Evolutionary conservation across 2,797 vertebrate genomes (phyloP), one percentile per base, ranked within the genome.

Genomic region (Thalassophryne amazonica): DNA sequence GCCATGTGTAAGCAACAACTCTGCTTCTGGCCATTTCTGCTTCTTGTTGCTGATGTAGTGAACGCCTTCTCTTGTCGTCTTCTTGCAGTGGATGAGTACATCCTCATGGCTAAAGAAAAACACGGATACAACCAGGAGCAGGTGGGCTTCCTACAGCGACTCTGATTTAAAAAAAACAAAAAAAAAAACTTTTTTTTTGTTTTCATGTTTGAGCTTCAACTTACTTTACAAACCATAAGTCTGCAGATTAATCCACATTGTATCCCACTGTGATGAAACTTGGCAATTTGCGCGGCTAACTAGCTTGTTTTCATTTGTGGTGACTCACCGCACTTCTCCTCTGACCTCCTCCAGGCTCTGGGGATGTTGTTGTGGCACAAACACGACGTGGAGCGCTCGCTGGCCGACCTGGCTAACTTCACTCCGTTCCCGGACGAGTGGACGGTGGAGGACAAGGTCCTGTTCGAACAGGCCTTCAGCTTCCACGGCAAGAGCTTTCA

Each of bases 321-420:
- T 56, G 10, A 46, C 7, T 23, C 5, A 13, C 2, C 4, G 22
- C 5, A 3, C 19, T 1, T 30, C 64, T 3, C 7, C 10, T 8
- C 9, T 7, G 6, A n/a, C n/a, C 6, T 17, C 65, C 1, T 33
- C 17, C 77, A 97, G 94, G 90, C 94, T 0, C 84, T 97, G 34
- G 95, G 95, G n/a, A 97, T 97, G 95, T 74, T 97, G 2, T 59
- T 97, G 21, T 97, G 95, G 95, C 95, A 97, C 76, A 96, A 96
- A 34, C 95, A 97, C 0, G 93, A 96, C 0, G 93, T 97, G 66
- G 95, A 96, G 77, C 94, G 93, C 50, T 95, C 95, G 0, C 80
- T 97, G 50, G 94, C 94, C 0, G 95, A 97, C 81, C 73, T 97
- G 73, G 93, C 94, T 59, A 97, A 96, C 84, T 97, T 97, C 81